Conservation (phyloP, 92 coral and sea anemone genomes). For the Scolanthus callimorphus region DNA sequence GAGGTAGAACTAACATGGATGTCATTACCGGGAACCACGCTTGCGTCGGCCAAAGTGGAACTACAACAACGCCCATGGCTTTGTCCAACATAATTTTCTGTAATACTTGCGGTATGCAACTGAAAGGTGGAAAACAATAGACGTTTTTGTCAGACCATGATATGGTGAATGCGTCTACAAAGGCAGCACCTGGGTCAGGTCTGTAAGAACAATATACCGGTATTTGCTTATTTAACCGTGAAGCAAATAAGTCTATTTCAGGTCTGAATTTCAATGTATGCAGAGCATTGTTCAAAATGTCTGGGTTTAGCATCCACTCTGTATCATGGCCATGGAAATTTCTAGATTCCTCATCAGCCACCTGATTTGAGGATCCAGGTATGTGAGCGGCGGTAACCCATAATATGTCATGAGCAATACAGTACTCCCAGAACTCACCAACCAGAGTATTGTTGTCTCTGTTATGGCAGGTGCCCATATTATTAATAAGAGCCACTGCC, state of each 20-base stretch:
- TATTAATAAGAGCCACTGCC: slow-evolving; percentile 42
- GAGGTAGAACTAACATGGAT: slow-evolving; percentile 24
- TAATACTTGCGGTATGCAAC: slow-evolving; percentile 33
- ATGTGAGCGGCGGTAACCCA: no score
- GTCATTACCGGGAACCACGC: slow-evolving; percentile 39
- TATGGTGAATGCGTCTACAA: slow-evolving; percentile 47
- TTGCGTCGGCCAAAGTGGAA: slow-evolving; percentile 43
- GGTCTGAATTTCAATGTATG: slow-evolving; percentile 18
- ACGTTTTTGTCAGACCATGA: slow-evolving; percentile 37
- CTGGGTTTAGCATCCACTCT: slow-evolving; percentile 42
- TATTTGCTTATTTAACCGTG: slow-evolving; percentile 38
- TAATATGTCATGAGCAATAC: no score
- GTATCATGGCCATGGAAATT: slow-evolving; percentile 33
- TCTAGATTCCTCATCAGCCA: slow-evolving; percentile 46
- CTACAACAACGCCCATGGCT: slow-evolving; percentile 13
- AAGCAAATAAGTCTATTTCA: slow-evolving; percentile 45
- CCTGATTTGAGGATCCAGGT: slow-evolving; percentile 23
- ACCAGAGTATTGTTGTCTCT: slow-evolving; percentile 6
- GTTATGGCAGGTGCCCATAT: slow-evolving; percentile 60
- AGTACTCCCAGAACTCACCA: slow-evolving; percentile 35
- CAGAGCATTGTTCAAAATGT: slow-evolving; percentile 19
- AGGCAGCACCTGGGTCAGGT: slow-evolving; percentile 41
- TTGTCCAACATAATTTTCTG: slow-evolving; percentile 43
- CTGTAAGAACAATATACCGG: slow-evolving; percentile 34
- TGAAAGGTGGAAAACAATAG: slow-evolving; percentile 63